Base-by-base conservation (phyloP, 1,140 invertebrate species). In the Calliopsis andreniformis region DNA sequence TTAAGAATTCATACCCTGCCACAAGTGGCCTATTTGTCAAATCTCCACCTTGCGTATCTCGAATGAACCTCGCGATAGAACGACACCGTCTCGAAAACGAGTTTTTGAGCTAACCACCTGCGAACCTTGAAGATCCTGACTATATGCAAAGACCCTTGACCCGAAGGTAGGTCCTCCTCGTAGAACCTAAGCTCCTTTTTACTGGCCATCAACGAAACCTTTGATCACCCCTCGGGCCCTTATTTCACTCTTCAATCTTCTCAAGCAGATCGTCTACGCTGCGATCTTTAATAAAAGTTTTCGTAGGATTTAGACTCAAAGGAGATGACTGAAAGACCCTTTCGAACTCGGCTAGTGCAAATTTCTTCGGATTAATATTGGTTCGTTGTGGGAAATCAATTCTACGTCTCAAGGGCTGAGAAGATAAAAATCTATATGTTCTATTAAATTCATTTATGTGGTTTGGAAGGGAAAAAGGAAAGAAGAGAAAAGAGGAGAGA, bases 271-370 rank as follows among this genome's bases (percentile, higher is more conserved):
- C 61, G 59, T 55, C 25, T 6, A 4, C 28, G 8, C 23, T 14
- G 35, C 2, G 5, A 16, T 30, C 49, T 64, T 55, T 55, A 73
- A 73, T 64, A 55, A 73, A 73, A 73, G 25, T 64, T 73, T 35
- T 45, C 25, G 49, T 43, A 43, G 23, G 47, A 25, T 28, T 64
- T 42, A 14, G 14, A 32, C 7, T 14, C 8, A 59, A 42, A 39
- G 56, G 56, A 28, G 16, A 16, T 6, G 59, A 16, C 16, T 73
- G 14, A 55, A 64, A 64, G 59, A 23, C 23, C 7, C 32, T 16
- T 16, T 14, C 1, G 45, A 8, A 32, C 14, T 4, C 3, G 12
- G 35, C 1, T 28, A 58, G 28, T 63, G n/a, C 55, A 32, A 23
- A 42, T 47, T 12, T 42, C 4, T 32, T 3, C 7, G 2, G 35